Percentiles rank a stretch among this genome's conserved stretches.
These are phyloP conservation scores for Hyalella azteca DNA, from an alignment of 2,888 invertebrate genomes.

Conservation along the genomic window DNA sequence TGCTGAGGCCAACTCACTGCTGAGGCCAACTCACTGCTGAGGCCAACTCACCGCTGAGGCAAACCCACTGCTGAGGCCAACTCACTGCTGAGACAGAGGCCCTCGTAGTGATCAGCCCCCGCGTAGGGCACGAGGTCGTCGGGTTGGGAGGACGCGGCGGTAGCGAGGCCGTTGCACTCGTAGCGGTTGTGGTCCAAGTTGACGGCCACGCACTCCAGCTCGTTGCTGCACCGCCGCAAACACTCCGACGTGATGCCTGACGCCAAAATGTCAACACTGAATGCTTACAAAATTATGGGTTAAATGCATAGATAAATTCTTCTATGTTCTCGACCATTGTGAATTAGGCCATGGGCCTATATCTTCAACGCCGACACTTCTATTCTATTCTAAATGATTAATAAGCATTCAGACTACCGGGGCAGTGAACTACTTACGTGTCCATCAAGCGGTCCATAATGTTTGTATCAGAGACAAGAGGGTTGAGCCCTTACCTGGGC, in stretches of 20 bases:
- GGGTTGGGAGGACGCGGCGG: slow-evolving; percentile 61
- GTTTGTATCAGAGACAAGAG: too few relatives aligned
- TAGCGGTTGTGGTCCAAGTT: slow-evolving; percentile 64
- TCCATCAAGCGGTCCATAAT: too few relatives aligned
- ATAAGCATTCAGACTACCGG: too few relatives aligned
- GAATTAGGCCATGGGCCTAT: too few relatives aligned
- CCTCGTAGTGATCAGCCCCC: slow-evolving; percentile 63
- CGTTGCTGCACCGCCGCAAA: slow-evolving; percentile 62
- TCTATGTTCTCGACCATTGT: too few relatives aligned
- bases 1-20: not conserved
- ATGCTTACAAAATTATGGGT: too few relatives aligned
- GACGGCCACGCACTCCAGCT: slow-evolving; percentile 63
- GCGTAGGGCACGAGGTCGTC: slow-evolving; percentile 62
- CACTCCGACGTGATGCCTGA: slow-evolving; percentile 64
- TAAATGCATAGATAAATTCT: too few relatives aligned
- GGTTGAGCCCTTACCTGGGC: slow-evolving; percentile 48
- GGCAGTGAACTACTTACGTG: too few relatives aligned
- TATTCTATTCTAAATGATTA: too few relatives aligned
- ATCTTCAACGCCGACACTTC: too few relatives aligned
- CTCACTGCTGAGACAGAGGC: slow-evolving; percentile 62
- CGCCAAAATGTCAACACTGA: too few relatives aligned
- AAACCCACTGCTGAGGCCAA: not conserved
- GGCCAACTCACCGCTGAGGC: not conserved
- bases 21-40: not conserved
- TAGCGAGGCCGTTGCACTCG: slow-evolving; percentile 63